Base-by-base conservation (phyloP, 2,797 vertebrate genomes). In the Coregonus suidteri region DNA sequence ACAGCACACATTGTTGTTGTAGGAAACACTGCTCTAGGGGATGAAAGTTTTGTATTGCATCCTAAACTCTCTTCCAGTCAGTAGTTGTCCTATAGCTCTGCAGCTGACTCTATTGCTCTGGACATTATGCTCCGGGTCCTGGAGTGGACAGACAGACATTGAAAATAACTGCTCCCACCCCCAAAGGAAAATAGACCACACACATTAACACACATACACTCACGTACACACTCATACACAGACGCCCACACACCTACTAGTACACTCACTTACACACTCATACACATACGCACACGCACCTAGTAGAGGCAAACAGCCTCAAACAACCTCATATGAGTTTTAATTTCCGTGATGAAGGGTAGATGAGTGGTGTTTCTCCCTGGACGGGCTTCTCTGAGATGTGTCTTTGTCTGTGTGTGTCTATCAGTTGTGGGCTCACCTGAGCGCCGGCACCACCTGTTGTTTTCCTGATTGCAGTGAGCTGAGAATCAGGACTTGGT, bases 391-490 rank as follows among this genome's bases (percentile, higher is more conserved):
- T 54, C 52, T 75, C 69, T 75, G 74, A 79, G 71, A 51, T 62
- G 68, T 70, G 73, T 75, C 72, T 67, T 83, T 79, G 56, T 68
- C 67, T 81, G 72, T 86, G 77, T 78, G 79, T 84, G 76, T 75
- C 73, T 82, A 81, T 79, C 81, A 82, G 81, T 34, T 81, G 16
- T 51, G 74, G 71, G 54, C 81, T 81, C 80, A 79, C 73, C 79
- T 56, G 30, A 75, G 78, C 68, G 71, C 47, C 62, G 16, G 31
- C 35, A 72, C 77, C 81, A 88, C 85, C 83, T 86, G 88, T 88
- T 84, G 83, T 85, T 85, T 83, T 87, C 76, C 80, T 86, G 84
- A 84, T 85, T 85, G 78, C 72, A 78, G 78, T 68, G 68, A 71
- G 77, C 52, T 35, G 74, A 75, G 81, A 77, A 73, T 76, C 77